Evolutionary conservation across 2,888 invertebrate species (phyloP).

Genomic region (Callimorpha dominula): DNA sequence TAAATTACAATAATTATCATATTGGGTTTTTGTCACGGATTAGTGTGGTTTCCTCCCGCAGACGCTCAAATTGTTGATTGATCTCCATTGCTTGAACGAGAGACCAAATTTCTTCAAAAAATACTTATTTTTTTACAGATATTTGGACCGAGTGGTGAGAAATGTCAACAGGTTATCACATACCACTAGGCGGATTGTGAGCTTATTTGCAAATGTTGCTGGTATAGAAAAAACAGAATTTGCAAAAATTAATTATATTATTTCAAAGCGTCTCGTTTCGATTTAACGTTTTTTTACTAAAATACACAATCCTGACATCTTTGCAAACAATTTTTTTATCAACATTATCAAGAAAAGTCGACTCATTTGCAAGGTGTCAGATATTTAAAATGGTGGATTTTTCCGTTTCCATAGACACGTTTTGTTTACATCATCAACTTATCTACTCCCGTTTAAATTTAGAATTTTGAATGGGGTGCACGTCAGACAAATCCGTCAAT

Average conservation of each 20-base stretch:
- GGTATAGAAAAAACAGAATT: too few relatives aligned
- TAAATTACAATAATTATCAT: too few relatives aligned
- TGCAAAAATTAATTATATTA: neutral
- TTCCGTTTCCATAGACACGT: conserved; percentile 38
- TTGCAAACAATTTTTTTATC: conserved; percentile 32
- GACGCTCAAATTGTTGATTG: too few relatives aligned
- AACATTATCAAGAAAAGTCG: conserved; percentile 15
- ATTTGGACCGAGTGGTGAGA: too few relatives aligned
- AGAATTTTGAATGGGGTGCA: conserved; percentile 48
- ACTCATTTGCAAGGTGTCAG: neutral
- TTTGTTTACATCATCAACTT: conserved; percentile 41
- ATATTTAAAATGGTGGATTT: conserved; percentile 37
- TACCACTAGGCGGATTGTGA: too few relatives aligned
- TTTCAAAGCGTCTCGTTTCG: neutral
- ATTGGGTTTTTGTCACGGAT: too few relatives aligned
- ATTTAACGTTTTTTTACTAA: conserved; percentile 15
- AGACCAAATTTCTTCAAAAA: too few relatives aligned
- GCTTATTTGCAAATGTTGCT: too few relatives aligned
- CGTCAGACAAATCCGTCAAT: conserved; percentile 36
- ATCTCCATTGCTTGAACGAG: too few relatives aligned
- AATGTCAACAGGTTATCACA: too few relatives aligned
- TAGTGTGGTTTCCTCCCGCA: too few relatives aligned
- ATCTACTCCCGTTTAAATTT: conserved; percentile 41
- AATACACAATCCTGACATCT: conserved; percentile 30
- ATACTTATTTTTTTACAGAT: too few relatives aligned